Evolutionary conservation across 2,113 vertebrate genomes (phyloP).

Genomic region (Calonectris borealis): DNA sequence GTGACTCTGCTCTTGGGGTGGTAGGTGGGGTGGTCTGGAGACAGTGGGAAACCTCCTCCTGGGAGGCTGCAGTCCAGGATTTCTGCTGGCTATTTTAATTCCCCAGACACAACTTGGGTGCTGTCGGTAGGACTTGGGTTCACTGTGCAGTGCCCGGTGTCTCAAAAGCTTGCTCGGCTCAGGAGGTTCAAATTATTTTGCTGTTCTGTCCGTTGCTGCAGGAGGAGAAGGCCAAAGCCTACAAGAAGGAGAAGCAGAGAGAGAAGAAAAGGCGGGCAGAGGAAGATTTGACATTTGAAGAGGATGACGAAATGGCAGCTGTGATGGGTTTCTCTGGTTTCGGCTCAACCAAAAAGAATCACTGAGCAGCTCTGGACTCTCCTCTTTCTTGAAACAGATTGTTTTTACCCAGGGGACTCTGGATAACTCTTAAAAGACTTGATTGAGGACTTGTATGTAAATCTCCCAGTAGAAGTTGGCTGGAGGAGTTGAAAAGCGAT

Average conservation of each 20-base stretch:
- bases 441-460: slow-evolving; percentile 43
- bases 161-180: not conserved
- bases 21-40: not conserved
- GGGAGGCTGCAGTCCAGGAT: not conserved
- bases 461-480: slow-evolving; percentile 38
- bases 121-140: not conserved
- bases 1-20: not conserved
- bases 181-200: not conserved
- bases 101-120: not conserved
- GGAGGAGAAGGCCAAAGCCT: slow-evolving; percentile 98
- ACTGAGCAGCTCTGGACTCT: slow-evolving; percentile 79
- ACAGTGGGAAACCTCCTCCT: not conserved
- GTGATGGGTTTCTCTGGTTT: slow-evolving; percentile 99
- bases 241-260: slow-evolving; percentile 96
- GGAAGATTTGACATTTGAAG: slow-evolving; percentile 92
- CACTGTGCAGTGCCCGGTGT: not conserved
- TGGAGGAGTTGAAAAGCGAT: slow-evolving; percentile 26
- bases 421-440: slow-evolving; percentile 54
- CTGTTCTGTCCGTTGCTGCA: slow-evolving; percentile 55
- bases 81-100: not conserved
- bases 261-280: slow-evolving; percentile 93
- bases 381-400: slow-evolving; percentile 17
- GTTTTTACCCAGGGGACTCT: slow-evolving; percentile 64
- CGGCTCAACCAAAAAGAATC: slow-evolving; percentile 91
- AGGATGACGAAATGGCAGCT: slow-evolving; percentile 97